Evolutionary conservation across 2,888 invertebrate species (phyloP).

Genomic region (Eulithis prunata): DNA sequence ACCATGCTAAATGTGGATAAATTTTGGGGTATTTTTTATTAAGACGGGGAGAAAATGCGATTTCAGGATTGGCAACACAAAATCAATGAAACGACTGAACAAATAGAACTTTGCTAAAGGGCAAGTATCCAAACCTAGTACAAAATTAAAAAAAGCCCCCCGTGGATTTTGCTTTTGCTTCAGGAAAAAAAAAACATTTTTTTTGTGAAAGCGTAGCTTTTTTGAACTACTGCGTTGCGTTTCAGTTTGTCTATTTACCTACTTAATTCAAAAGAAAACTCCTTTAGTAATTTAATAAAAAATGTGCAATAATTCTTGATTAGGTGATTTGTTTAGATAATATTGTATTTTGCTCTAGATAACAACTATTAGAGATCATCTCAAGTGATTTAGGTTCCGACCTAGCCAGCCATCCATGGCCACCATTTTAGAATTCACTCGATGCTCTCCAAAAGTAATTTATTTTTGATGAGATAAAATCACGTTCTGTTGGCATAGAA

Average conservation of each 20-base stretch:
- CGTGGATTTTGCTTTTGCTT: too few relatives aligned
- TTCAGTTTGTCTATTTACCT: conserved; percentile 56
- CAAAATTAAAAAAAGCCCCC: too few relatives aligned
- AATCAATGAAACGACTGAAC: too few relatives aligned
- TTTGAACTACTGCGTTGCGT: conserved; percentile 71
- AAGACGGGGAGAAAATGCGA: too few relatives aligned
- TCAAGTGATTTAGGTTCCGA: conserved; percentile 67
- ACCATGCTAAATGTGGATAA: too few relatives aligned
- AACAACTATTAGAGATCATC: conserved; percentile 49
- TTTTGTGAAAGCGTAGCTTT: conserved; percentile 78
- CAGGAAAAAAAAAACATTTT: conserved; percentile 49
- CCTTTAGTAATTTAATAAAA: conserved; percentile 58
- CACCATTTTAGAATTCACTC: conserved; percentile 82
- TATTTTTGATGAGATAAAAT: conserved; percentile 56
- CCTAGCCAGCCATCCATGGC: conserved; percentile 75
- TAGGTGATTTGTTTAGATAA: conserved; percentile 67
- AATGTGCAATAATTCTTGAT: conserved; percentile 82
- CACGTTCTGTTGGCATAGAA: conserved; percentile 38
- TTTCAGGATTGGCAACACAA: too few relatives aligned
- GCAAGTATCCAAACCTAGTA: too few relatives aligned
- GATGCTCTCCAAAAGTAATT: conserved; percentile 65
- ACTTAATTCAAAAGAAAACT: conserved; percentile 50
- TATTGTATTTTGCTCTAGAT: conserved; percentile 45
- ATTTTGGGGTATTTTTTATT: too few relatives aligned
- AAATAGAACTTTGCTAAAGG: too few relatives aligned